A percentile compares a stretch with the other conserved stretches of the same genome.
phyloP scores from a whole-genome alignment of 1,140 invertebrate genomes.

The Steinernema feltiae region DNA sequence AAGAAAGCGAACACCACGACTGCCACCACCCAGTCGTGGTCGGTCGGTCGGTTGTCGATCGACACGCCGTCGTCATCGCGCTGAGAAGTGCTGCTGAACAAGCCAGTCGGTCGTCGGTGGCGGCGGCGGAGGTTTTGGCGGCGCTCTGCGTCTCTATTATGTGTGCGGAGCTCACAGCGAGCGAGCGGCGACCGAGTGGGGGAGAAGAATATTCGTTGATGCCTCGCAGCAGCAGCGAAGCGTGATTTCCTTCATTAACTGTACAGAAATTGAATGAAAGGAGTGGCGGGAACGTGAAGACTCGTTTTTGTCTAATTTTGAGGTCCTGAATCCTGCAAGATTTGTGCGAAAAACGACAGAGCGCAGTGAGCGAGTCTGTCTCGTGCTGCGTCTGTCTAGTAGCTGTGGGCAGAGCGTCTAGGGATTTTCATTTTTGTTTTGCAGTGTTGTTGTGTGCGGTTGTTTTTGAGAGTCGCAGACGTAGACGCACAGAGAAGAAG shows the following conservation, averaged over 20 bases:
- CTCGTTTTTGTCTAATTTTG: too few species aligned
- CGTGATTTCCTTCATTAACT: neutral
- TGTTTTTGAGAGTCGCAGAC: neutral
- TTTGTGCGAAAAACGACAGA: too few species aligned
- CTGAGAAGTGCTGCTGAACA: neutral
- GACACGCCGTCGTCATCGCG: neutral
- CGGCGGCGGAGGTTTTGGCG: too few species aligned
- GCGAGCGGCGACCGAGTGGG: neutral
- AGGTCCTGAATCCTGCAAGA: too few species aligned
- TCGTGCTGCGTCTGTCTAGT: too few species aligned
- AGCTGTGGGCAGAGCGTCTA: neutral
- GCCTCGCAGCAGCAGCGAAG: too few species aligned
- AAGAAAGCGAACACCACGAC: too few species aligned
- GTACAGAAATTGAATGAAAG: neutral
- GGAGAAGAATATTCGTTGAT: too few species aligned
- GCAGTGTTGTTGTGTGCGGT: neutral
- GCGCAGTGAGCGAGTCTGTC: too few species aligned
- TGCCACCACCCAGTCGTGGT: neutral
- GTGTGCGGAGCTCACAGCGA: neutral
- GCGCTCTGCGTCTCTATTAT: neutral
- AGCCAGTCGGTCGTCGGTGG: neutral
- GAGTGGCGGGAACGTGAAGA: too few species aligned
- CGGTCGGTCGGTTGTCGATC: neutral
- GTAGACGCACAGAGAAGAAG: neutral
- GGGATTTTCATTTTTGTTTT: conserved; percentile 1